Conservation (phyloP, 1,140 invertebrate species). For the Cylas formicarius region DNA sequence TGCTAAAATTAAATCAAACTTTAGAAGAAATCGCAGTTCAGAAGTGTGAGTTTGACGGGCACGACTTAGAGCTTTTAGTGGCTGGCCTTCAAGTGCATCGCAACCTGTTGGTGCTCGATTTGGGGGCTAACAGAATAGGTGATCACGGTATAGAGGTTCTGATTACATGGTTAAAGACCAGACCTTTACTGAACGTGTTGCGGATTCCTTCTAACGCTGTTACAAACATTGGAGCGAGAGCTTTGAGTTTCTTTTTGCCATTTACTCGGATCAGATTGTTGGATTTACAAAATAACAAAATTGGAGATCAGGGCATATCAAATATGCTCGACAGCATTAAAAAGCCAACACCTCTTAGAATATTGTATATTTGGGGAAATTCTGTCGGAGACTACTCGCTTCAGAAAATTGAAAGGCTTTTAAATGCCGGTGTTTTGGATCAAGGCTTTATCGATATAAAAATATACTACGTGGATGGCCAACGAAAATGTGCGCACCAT, state of each 20-base stretch:
- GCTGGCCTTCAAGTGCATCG: conserved; percentile 45
- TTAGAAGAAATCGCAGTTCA: conserved; percentile 50
- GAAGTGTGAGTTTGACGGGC: conserved; percentile 49
- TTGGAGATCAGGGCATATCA: conserved; percentile 6
- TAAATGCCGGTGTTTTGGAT: conserved; percentile 43
- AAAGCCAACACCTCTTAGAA: conserved; percentile 44
- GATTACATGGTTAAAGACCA: conserved; percentile 45
- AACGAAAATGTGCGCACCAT: conserved; percentile 46
- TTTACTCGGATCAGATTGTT: conserved; percentile 48
- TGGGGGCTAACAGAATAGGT: conserved; percentile 50
- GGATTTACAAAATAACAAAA: conserved; percentile 40
- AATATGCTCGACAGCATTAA: conserved; percentile 49
- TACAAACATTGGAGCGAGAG: conserved; percentile 45
- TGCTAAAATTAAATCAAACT: conserved; percentile 41
- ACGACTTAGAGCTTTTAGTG: conserved; percentile 50
- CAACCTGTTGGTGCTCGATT: conserved; percentile 47
- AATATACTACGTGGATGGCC: conserved; percentile 47
- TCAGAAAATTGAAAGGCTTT: conserved; percentile 45
- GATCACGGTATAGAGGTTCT: conserved; percentile 48
- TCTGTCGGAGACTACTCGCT: conserved; percentile 7
- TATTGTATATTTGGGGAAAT: conserved; percentile 52
- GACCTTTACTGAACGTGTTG: conserved; percentile 43
- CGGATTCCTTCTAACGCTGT: conserved; percentile 50
- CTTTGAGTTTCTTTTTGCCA: conserved; percentile 46
- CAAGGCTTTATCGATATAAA: conserved; percentile 50